A percentile compares a stretch with the other conserved stretches of the same genome.
Conservation (phyloP, 2,888 invertebrate genomes). For the Lymantria monacha region DNA sequence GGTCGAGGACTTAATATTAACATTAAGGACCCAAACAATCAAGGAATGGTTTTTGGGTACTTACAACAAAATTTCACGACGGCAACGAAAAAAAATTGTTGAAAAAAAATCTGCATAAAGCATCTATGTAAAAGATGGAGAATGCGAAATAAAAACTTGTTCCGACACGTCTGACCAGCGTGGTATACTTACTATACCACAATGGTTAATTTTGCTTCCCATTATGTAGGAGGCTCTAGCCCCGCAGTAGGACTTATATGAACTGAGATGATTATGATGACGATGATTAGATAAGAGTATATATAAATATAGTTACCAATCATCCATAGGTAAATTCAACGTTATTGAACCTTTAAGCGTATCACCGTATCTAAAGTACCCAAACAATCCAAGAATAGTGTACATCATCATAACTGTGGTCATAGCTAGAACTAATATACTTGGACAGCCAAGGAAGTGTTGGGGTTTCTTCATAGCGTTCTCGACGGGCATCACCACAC, state of each 20-base stretch:
- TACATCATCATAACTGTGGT: slow-evolving; percentile 89
- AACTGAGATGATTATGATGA: too few relatives aligned
- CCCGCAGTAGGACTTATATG: too few relatives aligned
- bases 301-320: slow-evolving; percentile 70
- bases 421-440: slow-evolving; percentile 94
- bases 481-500: slow-evolving; percentile 95
- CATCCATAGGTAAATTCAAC: slow-evolving; percentile 87
- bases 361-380: slow-evolving; percentile 92
- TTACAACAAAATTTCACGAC: too few relatives aligned
- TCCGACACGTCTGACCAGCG: not conserved
- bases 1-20: too few relatives aligned
- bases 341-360: slow-evolving; percentile 89
- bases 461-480: slow-evolving; percentile 93
- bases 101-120: not conserved
- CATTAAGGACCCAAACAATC: too few relatives aligned
- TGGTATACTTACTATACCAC: too few relatives aligned
- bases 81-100: too few relatives aligned
- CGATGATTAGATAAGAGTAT: too few relatives aligned
- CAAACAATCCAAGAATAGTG: slow-evolving; percentile 91
- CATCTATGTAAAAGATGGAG: not conserved
- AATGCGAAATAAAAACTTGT: not conserved
- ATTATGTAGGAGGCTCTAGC: too few relatives aligned
- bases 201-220: too few relatives aligned
- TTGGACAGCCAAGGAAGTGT: slow-evolving; percentile 90
- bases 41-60: too few relatives aligned